Evolutionary conservation across 2,888 invertebrate species (phyloP), one percentile per base, ranked within the genome.

Genomic region (Pachydiplax longipennis): DNA sequence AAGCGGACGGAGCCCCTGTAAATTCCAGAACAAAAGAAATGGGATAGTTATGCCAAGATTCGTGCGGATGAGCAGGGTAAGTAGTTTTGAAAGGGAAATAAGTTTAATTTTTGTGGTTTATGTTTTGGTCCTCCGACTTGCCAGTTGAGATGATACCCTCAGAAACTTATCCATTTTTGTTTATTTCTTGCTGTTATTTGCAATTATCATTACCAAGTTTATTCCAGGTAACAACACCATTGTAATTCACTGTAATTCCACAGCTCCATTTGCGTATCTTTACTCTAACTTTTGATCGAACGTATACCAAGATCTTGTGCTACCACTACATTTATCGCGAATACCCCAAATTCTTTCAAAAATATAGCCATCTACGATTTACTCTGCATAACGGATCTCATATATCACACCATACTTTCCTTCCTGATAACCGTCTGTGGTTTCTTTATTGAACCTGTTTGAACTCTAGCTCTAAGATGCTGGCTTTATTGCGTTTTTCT

Each of bases 1-100:
- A 87, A 87, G 61, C 87, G 87, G 61, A 87, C 87, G 87, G 61
- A 87, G 87, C 87, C 87, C 87, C 87, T 87, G 87, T 87, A 87
- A 87, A 87, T 87, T 87, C 87, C 87, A 87, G 61, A 87, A 61
- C 61, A 87, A 87, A 87, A 87, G 65, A 73, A 87, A 87, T 37
- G 87, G 87, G 61, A 65, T 87, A 61, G 65, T 87, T 87, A 87
- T 87, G 87, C 87, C 87, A 87, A 87, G 61, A 61, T 37, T 87
- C 61, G 87, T 87, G 87, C 87, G 58, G 58, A 37, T 87, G 61
- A 87, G 87, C 65, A 87, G 87, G 87, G 31, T 87, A 87, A 87
- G 87, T 61, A 87, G 87, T 61, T 87, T 87, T 87, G 87, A 87
- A 87, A 87, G 87, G 87, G 87, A 87, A 87, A 87, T 37, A 87